Evolutionary conservation across 2,888 invertebrate species (phyloP), one percentile per base, ranked within the genome.

Genomic region (Mythimna lalbum): DNA sequence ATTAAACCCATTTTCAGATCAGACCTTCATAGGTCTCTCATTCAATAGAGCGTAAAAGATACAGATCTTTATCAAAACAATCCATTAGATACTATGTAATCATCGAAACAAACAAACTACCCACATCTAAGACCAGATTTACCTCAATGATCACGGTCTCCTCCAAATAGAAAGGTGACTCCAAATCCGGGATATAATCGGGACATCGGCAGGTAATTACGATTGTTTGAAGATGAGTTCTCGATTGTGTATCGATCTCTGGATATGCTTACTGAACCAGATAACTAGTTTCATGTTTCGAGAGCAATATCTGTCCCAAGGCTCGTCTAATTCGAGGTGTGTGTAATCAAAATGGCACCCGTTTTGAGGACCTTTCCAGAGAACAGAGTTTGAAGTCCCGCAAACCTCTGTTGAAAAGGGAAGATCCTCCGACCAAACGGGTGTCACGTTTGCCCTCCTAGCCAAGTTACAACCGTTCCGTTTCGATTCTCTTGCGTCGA

Each of bases 211-310:
- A 23, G 5, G 50, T 53, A 63, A 73, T 84, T 49, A 53, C 31
- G 63, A 59, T 65, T 80, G 67, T 71, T 43, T 69, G 56, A 63
- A 56, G 36, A 59, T 19, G 59, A 47, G 39, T 55, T 59, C 49
- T 27, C 65, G 69, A 71, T 65, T 70, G 68, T 71, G 17, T 23
- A 67, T 74, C 36, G 67, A 67, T 65, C 59, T 56, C 50, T 47
- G 49, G 23, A 61, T 60, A 21, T 67, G 81, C 43, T 81, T 69
- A 59, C 19, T 80, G 63, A 65, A 75, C 65, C 63, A 57, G 71
- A 73, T 70, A 82, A 73, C 62, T 65, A 59, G 61, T 77, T 64
- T 57, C 12, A 43, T 68, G 33, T 60, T 56, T 64, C 27, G 43
- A 49, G 56, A 53, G 67, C 56, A 68, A 64, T 50, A 21, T 23